These are phyloP conservation scores for Oreochromis grahami DNA, from an alignment of 2,797 vertebrate genomes.

Conservation along the genomic window DNA sequence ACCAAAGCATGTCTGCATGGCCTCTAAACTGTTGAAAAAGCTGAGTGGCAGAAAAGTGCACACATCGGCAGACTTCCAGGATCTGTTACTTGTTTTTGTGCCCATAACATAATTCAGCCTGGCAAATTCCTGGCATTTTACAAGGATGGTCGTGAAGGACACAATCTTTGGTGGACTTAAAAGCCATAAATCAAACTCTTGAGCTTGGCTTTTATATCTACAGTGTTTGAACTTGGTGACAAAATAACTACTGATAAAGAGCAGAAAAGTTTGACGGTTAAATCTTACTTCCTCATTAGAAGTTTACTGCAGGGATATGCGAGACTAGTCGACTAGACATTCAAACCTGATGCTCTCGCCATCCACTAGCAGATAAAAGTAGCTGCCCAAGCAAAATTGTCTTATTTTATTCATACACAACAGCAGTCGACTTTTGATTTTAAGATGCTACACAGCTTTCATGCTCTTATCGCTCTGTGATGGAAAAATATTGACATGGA, in stretches of 20 bases:
- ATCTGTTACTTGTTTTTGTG: constrained; percentile 47
- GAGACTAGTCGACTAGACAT: neutral
- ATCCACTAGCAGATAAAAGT: neutral
- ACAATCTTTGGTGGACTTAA: neutral
- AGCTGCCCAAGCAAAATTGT: neutral
- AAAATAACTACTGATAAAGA: neutral
- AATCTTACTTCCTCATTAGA: neutral
- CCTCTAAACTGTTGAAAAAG: constrained; percentile 27
- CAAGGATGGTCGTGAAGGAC: neutral
- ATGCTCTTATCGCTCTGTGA: neutral
- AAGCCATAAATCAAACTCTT: neutral
- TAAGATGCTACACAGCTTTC: neutral
- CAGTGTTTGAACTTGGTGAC: neutral
- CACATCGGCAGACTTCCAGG: constrained; percentile 32
- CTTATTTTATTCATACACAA: neutral
- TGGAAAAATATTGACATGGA: neutral
- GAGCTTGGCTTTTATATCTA: neutral
- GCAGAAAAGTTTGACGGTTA: neutral
- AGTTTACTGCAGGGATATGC: neutral
- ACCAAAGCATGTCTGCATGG: constrained; percentile 31
- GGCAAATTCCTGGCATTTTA: constrained; percentile 22
- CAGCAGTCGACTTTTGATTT: neutral
- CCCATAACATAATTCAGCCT: constrained; percentile 12
- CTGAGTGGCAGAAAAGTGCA: constrained; percentile 18
- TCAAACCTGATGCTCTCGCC: neutral